These are phyloP conservation scores for Phortica okadai DNA, from an alignment of 2,888 invertebrate species.

Conservation along the genomic window DNA sequence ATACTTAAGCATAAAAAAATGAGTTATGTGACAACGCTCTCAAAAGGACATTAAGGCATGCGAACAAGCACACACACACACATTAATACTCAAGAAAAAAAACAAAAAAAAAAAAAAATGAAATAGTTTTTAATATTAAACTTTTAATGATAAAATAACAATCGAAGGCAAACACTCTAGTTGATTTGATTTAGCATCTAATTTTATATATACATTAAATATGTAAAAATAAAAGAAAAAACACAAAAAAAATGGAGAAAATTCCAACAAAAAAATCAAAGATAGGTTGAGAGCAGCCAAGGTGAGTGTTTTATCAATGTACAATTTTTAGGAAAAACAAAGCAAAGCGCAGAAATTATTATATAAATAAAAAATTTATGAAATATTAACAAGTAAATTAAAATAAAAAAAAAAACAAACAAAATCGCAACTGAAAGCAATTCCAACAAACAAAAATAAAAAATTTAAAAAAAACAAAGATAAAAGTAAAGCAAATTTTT, in stretches of 20 bases:
- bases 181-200: slow-evolving; percentile 18
- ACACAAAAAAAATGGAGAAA: background rate
- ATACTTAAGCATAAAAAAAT: slow-evolving; percentile 72
- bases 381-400: slow-evolving; percentile 16
- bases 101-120: background rate
- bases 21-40: slow-evolving; percentile 43
- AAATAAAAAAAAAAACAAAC: slow-evolving; percentile 55
- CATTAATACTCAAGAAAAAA: slow-evolving; percentile 47
- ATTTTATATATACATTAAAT: slow-evolving; percentile 13
- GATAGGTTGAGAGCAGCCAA: background rate
- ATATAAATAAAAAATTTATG: background rate
- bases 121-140: background rate
- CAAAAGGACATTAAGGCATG: slow-evolving; percentile 36
- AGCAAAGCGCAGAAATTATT: background rate
- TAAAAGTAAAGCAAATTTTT: slow-evolving; percentile 56
- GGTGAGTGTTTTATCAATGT: slow-evolving; percentile 2
- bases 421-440: slow-evolving; percentile 70
- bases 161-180: slow-evolving; percentile 5
- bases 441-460: slow-evolving; percentile 53
- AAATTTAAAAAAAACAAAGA: slow-evolving; percentile 45
- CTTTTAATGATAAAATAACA: background rate
- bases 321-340: slow-evolving; percentile 6
- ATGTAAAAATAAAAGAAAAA: background rate
- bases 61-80: slow-evolving; percentile 46
- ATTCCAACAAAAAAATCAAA: background rate